phyloP scores from a whole-genome alignment of 2,113 vertebrate species.

The Hypanus sabinus region DNA sequence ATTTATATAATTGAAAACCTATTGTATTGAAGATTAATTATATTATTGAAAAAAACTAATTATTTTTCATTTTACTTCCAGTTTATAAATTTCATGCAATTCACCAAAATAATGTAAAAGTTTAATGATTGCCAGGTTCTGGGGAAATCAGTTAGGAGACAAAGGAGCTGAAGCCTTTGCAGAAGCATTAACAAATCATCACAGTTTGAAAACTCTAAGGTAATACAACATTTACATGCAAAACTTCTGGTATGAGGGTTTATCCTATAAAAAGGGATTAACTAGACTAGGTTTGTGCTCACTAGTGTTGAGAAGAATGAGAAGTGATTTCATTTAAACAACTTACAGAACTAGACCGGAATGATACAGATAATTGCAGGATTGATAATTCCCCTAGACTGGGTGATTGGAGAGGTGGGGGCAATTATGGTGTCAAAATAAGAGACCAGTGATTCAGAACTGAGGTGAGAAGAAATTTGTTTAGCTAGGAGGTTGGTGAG shows the following conservation, averaged over 20 bases:
- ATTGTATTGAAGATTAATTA: not conserved
- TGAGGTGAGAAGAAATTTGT: no score
- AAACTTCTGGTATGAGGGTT: not conserved
- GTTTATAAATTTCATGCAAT: not conserved
- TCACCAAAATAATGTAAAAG: not conserved
- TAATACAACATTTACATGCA: not conserved
- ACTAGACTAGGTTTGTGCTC: no score
- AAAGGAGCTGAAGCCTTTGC: conserved; percentile 7
- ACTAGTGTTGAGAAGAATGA: no score
- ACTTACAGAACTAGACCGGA: no score
- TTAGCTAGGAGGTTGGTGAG: no score
- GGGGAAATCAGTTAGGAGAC: conserved; percentile 28
- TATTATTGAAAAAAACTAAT: not conserved
- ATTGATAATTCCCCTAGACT: no score
- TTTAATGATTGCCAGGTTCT: conserved; percentile 8
- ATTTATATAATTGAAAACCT: no score
- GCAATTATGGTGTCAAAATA: no score
- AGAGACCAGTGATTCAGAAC: no score
- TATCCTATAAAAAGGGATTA: not conserved
- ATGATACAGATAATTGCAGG: no score
- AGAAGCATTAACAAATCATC: not conserved
- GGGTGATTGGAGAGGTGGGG: no score
- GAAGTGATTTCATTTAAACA: no score
- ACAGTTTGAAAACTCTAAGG: conserved; percentile 30
- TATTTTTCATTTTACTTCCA: not conserved